Evolutionary conservation across 1,140 invertebrate genomes (phyloP), one percentile per base, ranked within the genome.

Genomic region (Melipona quadrifasciata): DNA sequence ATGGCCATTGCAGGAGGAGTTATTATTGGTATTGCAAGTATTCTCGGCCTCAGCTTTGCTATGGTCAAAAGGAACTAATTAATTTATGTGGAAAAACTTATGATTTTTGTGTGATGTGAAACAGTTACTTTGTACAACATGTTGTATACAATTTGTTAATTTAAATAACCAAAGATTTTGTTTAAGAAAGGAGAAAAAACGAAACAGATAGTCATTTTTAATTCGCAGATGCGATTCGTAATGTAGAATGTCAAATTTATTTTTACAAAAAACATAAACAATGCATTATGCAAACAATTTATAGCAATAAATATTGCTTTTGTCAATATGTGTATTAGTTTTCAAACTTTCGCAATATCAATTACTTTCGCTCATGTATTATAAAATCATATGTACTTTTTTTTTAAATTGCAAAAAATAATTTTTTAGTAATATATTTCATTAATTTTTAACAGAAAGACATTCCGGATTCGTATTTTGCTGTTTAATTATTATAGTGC

Each of bases 1-100:
- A 98, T 98, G 93, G 98, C 98, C 11, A 96, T 98, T 58, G 97
- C 97, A 65, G 97, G 98, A 78, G 98, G 98, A 73, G 97, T 96
- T 14, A 96, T 97, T 58, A 92, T 98, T 64, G 97, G 97, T 27
- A 90, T 98, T 58, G 98, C 97, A 34, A 97, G 97, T 82, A 95
- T 98, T 34, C 95, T 98, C 47, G 97, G 97, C 24, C 95, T 98
- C 2, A 97, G 97, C 73, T 95, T 98, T 51, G 97, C 97, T 27
- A 94, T 98, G 83, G 95, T 97, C 68, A 97, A 96, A 94, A 97
- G 96, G 95, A 80, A 88, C 86, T 90, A 88, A 78, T 74, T 80
- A 31, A n/a, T 12, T n/a, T 1, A 39, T 47, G 68, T 19, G 76
- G 24, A 81, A 78, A 79, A 61, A 21, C 53, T 31, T 82, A 68